These are phyloP conservation scores for Mustela nigripes DNA, from an alignment of 2,113 vertebrate genomes.

Conservation along the genomic window DNA sequence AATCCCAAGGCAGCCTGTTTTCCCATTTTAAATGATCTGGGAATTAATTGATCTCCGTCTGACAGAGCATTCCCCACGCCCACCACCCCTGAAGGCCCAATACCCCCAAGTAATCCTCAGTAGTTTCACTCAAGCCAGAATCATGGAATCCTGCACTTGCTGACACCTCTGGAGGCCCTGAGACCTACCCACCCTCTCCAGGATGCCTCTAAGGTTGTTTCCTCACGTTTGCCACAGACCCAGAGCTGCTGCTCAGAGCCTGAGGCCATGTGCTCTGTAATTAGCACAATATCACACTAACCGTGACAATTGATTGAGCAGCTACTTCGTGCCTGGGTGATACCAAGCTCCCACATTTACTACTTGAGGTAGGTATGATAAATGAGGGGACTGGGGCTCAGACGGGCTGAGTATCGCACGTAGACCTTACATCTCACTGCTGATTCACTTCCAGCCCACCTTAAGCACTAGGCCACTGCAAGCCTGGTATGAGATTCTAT, in stretches of 20 bases:
- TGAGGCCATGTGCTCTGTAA: neutral
- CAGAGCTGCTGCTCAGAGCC: neutral
- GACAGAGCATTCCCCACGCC: neutral
- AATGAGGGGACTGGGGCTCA: neutral
- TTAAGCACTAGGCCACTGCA: neutral
- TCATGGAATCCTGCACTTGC: neutral
- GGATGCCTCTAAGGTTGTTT: neutral
- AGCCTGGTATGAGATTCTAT: neutral
- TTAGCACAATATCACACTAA: neutral
- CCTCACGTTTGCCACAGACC: neutral
- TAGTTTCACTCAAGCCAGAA: neutral
- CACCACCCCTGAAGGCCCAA: neutral
- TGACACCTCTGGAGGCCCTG: neutral
- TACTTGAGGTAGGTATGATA: neutral
- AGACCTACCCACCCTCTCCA: neutral
- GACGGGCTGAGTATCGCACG: neutral
- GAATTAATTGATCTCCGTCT: neutral
- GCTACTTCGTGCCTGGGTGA: neutral
- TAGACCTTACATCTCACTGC: neutral
- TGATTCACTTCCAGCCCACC: neutral
- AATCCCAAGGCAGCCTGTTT: neutral
- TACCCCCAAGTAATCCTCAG: neutral
- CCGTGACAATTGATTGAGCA: neutral
- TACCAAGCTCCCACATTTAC: neutral
- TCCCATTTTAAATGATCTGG: neutral